Evolutionary conservation across 2,113 vertebrate species (phyloP), one percentile per base, ranked within the genome.

Genomic region (Psittacula cyanocephala): DNA sequence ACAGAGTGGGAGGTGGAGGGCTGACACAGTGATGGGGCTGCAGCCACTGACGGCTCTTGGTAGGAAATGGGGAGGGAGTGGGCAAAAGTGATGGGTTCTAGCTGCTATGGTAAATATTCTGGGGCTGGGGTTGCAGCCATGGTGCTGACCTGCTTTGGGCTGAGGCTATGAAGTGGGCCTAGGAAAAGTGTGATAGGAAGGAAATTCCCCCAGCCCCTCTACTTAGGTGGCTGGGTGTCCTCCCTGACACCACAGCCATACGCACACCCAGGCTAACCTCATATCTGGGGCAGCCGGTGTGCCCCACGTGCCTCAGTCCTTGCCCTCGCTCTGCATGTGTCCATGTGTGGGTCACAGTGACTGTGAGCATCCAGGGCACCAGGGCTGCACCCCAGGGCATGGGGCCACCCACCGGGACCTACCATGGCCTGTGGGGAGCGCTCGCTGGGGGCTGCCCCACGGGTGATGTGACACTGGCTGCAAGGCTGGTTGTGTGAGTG

Each of bases 311-410:
- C 22, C 39, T 31, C 2, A 20, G 6, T 67, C 43, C 62, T 1
- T 1, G 16, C 33, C 44, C 50, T 69, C 0, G 0, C 35, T 29
- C 63, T 64, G 46, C 55, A 17, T 5, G 0, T 1, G 14, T 17
- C 65, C 3, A 1, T 1, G 29, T 8, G 17, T 17, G 68, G 35
- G 35, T 47, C n/a, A 11, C 41, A 23, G 53, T 2, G 1, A 28
- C 62, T 0, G 2, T 1, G 35, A 72, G 43, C 46, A 15, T 2
- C 39, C 2, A 1, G 20, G 60, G 55, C 74, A 68, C 10, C 37
- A 8, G 17, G 46, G 46, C 50, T 1, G 0, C 22, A 16, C 31
- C 39, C n/a, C 5, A 5, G 4, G 4, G 7, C 0, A 15, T 0
- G 0, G 2, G 27, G 67, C 43, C 5, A 11, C 41, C 43, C 41